Evolutionary conservation across 53 echinoderm and acorn worm species (phyloP), one percentile per base, ranked within the genome.

Genomic region (Henricia sp.): DNA sequence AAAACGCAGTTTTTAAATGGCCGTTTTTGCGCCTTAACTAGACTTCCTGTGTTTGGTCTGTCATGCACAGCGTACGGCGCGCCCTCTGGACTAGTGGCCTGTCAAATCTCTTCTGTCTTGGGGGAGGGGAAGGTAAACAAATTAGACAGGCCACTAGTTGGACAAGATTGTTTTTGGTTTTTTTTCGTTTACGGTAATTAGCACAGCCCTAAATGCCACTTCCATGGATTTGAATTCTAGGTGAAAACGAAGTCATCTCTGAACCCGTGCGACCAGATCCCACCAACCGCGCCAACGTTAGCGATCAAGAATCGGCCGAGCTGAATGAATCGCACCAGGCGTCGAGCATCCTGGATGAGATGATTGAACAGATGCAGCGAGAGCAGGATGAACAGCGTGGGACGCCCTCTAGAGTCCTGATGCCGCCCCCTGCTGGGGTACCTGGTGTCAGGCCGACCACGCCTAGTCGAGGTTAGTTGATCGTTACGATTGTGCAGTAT

Each of bases 361-460:
- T 97, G 71, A 97, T 97, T 2, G 92, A 88, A 46, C 90, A 84
- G 43, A 97, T 97, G 97, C 97, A 94, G 67, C 87, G 90, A 28
- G 84, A 94, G 36, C 97, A 97, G 51, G 94, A 96, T 78, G 89
- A 64, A 28, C 72, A 87, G 53, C 67, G 75, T 23, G 90, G 73
- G 14, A 59, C 6, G 9, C 68, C 63, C 72, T 17, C 62, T 35
- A 17, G 60, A 8, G n/a, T n/a, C n/a, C n/a, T n/a, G 71, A 60
- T 85, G 72, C 62, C 66, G 24, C 85, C 85, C 44, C 85, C 68
- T 44, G 48, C 72, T 24, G 69, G 72, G 34, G 44, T 52, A 23
- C 72, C 88, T 37, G 64, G 39, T 23, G 41, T 52, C 8, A 70
- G 88, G 58, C 97, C 97, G 3, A 72, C 77, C 63, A 97, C 97